Percentiles rank a stretch among this genome's conserved stretches.
Conservation (phyloP, 1,140 invertebrate genomes). For the Drosophila hydei region DNA sequence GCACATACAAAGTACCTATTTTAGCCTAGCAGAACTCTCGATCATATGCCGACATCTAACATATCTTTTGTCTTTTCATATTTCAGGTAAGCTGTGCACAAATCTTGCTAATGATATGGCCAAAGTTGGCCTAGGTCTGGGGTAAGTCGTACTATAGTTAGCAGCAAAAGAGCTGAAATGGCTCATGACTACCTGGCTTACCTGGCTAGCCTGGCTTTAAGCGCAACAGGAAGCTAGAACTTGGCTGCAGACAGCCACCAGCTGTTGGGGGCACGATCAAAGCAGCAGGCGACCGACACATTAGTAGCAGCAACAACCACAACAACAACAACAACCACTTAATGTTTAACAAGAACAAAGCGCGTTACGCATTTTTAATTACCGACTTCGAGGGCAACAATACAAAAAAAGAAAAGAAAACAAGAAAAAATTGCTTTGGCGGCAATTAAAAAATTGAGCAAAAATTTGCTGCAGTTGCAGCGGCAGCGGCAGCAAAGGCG, state of each 20-base stretch:
- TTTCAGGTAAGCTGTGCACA: slow-evolving; percentile 45
- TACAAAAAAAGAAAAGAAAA: slow-evolving; percentile 2
- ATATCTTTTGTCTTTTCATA: slow-evolving; percentile 7
- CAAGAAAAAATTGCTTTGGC: slow-evolving; percentile 25
- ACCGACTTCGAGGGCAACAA: slow-evolving; percentile 51
- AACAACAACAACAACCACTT: slow-evolving; percentile 20
- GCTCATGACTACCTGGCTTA: background rate
- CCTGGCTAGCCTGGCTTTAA: background rate
- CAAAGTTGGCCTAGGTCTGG: background rate
- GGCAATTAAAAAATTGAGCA: slow-evolving; percentile 78
- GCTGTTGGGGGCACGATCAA: slow-evolving; percentile 41
- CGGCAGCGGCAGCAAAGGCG: slow-evolving; percentile 3
- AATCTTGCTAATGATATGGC: too few relatives aligned
- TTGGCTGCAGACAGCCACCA: slow-evolving; percentile 5
- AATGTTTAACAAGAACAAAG: slow-evolving; percentile 49
- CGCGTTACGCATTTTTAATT: slow-evolving; percentile 82
- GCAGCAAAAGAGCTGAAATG: too few relatives aligned
- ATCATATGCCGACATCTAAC: background rate
- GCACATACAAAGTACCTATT: background rate
- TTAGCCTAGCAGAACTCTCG: too few relatives aligned
- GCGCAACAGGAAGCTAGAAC: slow-evolving; percentile 10
- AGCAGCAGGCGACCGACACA: slow-evolving; percentile 59
- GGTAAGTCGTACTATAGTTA: slow-evolving; percentile 2
- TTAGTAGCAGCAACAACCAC: slow-evolving; percentile 13
- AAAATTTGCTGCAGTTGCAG: slow-evolving; percentile 32